Conservation (phyloP, 2,113 vertebrate genomes). For the Myocastor coypus region DNA sequence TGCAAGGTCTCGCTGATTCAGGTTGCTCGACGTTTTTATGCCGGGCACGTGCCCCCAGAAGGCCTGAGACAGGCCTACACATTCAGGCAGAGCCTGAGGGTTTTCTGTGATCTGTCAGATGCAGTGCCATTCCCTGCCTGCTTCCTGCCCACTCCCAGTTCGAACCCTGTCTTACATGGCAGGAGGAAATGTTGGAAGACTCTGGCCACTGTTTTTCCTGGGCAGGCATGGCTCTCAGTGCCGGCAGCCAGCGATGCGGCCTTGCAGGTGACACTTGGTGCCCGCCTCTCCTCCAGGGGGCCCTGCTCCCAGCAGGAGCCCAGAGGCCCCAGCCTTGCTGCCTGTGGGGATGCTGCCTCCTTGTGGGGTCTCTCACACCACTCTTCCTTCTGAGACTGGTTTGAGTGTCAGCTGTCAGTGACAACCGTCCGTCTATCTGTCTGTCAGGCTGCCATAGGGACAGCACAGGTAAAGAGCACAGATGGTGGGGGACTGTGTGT, state of each 20-base stretch:
- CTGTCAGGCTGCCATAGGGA: not conserved
- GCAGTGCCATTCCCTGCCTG: not conserved
- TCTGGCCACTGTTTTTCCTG: not conserved
- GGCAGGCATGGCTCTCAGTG: not conserved
- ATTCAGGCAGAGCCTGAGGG: not conserved
- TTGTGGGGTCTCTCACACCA: too few relatives aligned
- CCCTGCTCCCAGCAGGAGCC: not conserved
- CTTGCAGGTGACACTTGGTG: not conserved
- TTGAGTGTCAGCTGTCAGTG: fast-evolving
- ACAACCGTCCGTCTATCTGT: too few relatives aligned
- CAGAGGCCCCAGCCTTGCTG: fast-evolving
- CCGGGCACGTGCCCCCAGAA: not conserved
- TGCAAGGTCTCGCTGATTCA: not conserved
- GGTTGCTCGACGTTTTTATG: not conserved
- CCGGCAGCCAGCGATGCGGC: not conserved
- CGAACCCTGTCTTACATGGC: not conserved
- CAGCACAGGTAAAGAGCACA: not conserved
- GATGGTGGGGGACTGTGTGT: not conserved
- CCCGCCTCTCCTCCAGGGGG: not conserved
- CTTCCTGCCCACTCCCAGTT: not conserved
- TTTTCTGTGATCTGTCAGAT: not conserved
- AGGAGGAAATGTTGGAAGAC: not conserved
- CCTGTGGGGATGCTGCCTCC: not conserved
- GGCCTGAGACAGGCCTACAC: not conserved
- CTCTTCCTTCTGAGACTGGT: not conserved